These are phyloP conservation scores for Petrophora chlorosata DNA, from an alignment of 2,888 invertebrate genomes.

Conservation along the genomic window DNA sequence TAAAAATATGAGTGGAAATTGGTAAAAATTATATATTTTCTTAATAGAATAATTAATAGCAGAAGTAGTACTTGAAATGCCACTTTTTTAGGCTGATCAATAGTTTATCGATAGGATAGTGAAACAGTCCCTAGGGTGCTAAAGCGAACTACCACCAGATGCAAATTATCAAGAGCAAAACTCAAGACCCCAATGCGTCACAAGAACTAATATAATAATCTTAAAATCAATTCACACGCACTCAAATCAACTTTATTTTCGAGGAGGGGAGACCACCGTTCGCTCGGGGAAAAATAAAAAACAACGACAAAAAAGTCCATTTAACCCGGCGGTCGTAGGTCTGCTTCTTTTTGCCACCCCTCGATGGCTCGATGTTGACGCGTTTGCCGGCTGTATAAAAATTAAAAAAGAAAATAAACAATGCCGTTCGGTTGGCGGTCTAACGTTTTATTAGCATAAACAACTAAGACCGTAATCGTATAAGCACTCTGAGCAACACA, in stretches of 20 bases:
- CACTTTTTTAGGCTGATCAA: no score
- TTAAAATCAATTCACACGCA: conserved; percentile 49
- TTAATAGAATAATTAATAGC: no score
- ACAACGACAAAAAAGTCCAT: conserved; percentile 42
- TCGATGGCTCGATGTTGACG: conserved; percentile 58
- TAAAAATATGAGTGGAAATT: no score
- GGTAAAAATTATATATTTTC: no score
- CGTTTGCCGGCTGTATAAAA: conserved; percentile 52
- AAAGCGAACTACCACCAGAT: neutral
- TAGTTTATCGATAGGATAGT: no score
- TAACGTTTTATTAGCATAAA: conserved; percentile 47
- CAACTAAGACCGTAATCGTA: conserved; percentile 46
- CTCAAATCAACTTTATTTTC: conserved; percentile 51
- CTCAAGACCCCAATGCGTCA: conserved; percentile 2
- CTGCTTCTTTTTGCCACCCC: conserved; percentile 59
- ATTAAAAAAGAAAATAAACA: conserved; percentile 63
- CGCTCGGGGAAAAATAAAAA: conserved; percentile 48
- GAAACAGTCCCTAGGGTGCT: no score
- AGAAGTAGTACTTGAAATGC: no score
- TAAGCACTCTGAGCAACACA: conserved; percentile 25
- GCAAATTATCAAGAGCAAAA: neutral
- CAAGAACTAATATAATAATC: conserved; percentile 32
- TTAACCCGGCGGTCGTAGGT: conserved; percentile 39
- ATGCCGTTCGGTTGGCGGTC: conserved; percentile 40
- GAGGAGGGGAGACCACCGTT: conserved; percentile 39